Evolutionary conservation across 2,113 vertebrate genomes (phyloP).

Genomic region (Malurus alboscapulatus): DNA sequence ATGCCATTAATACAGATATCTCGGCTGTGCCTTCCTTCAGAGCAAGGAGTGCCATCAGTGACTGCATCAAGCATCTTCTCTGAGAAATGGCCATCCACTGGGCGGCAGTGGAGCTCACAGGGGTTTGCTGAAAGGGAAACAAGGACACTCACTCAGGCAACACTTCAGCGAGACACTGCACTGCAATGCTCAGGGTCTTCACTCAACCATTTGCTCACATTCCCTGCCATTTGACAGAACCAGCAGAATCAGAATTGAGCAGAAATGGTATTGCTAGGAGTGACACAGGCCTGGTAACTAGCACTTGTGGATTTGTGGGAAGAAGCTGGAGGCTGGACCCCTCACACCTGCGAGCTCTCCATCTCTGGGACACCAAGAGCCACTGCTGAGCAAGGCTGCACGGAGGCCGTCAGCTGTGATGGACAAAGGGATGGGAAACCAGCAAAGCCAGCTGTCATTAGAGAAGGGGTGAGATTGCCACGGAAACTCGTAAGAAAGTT

Average conservation of each 20-base stretch:
- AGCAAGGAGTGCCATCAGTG: conserved; percentile 94
- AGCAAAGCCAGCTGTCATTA: not conserved
- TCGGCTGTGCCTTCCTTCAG: conserved; percentile 85
- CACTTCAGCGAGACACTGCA: not conserved
- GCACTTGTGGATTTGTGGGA: not conserved
- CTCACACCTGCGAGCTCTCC: accelerated
- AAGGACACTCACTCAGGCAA: not conserved
- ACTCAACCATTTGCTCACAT: not conserved
- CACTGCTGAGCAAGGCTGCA: not conserved
- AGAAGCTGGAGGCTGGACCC: not conserved
- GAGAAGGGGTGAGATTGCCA: not conserved
- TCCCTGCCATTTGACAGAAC: not conserved
- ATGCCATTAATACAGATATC: conserved; percentile 97
- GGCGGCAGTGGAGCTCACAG: conserved; percentile 93
- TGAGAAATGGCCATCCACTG: conserved; percentile 83
- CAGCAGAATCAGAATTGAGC: not conserved
- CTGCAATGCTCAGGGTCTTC: not conserved
- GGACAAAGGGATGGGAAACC: not conserved
- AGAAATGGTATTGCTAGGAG: not conserved
- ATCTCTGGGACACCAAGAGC: accelerated
- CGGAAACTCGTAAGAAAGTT: not conserved
- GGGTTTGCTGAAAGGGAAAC: conserved; percentile 78
- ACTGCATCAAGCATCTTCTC: conserved; percentile 96
- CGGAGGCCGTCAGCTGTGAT: not conserved
- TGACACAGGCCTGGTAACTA: not conserved